Conservation (phyloP, 2,113 vertebrate species). For the Phalacrocorax carbo region DNA sequence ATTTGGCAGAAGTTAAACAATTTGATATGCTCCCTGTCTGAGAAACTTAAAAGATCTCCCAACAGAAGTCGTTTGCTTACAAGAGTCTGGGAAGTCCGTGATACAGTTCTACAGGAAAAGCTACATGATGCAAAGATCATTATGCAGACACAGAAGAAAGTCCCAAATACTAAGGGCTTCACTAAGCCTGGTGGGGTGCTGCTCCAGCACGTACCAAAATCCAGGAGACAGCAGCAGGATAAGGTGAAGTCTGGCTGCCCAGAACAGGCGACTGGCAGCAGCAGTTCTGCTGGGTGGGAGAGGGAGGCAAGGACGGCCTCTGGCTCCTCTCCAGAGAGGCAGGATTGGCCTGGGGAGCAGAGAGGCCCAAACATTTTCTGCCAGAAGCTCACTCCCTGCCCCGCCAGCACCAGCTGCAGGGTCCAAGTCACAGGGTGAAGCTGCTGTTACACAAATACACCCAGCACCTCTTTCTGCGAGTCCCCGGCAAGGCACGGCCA, state of each 20-base stretch:
- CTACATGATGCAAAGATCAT: background rate
- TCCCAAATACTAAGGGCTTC: background rate
- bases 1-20: background rate
- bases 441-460: background rate
- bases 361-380: background rate
- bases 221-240: background rate
- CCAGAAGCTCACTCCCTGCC: background rate
- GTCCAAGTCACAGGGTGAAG: background rate
- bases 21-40: background rate
- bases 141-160: background rate
- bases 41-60: background rate
- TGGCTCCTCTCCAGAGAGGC: background rate
- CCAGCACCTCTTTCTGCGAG: background rate
- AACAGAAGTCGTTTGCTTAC: background rate
- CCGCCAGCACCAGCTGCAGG: fast-evolving
- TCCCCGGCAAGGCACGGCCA: fast-evolving
- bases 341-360: background rate
- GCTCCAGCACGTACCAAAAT: background rate
- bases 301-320: background rate
- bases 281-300: background rate
- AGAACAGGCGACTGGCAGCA: fast-evolving
- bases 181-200: background rate
- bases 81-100: background rate
- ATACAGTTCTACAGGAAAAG: background rate
- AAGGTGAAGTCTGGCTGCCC: background rate